A percentile compares a stretch with the other conserved stretches of the same genome.
phyloP scores from a whole-genome alignment of 37 sponge, comb jelly and placozoan species.

The Mnemiopsis leidyi region DNA sequence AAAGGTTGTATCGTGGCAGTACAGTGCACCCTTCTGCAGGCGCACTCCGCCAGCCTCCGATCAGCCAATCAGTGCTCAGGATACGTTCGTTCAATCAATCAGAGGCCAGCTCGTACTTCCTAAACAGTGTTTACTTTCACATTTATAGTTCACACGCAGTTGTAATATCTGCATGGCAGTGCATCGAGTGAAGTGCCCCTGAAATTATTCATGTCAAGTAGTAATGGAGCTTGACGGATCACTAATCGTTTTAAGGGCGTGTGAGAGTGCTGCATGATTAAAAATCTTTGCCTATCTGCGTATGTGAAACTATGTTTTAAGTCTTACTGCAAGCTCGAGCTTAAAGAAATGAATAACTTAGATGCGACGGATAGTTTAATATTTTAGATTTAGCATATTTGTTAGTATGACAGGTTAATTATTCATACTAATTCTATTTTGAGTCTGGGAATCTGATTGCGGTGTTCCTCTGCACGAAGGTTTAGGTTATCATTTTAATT shows the following conservation, averaged over 20 bases:
- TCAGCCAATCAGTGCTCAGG: neutral
- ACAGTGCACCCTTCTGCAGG: neutral
- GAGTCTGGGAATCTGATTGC: neutral
- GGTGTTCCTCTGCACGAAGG: neutral
- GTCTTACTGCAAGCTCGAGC: too few relatives aligned
- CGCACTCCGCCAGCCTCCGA: neutral
- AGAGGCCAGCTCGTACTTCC: neutral
- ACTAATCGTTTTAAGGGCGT: too few relatives aligned
- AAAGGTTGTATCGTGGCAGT: neutral
- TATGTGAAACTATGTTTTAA: too few relatives aligned
- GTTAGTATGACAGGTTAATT: neutral
- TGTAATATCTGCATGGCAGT: neutral
- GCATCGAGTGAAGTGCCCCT: neutral
- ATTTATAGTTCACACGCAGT: neutral
- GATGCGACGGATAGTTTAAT: neutral
- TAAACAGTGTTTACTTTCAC: neutral
- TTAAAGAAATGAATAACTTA: too few relatives aligned
- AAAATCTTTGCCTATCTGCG: too few relatives aligned
- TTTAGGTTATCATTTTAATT: neutral
- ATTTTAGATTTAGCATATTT: neutral
- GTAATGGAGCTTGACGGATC: too few relatives aligned
- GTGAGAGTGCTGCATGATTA: too few relatives aligned
- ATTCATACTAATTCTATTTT: neutral
- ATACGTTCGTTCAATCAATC: neutral
- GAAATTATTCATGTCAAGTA: neutral